These are phyloP conservation scores for Nephrotoma flavescens DNA, from an alignment of 2,888 invertebrate genomes.

Conservation along the genomic window DNA sequence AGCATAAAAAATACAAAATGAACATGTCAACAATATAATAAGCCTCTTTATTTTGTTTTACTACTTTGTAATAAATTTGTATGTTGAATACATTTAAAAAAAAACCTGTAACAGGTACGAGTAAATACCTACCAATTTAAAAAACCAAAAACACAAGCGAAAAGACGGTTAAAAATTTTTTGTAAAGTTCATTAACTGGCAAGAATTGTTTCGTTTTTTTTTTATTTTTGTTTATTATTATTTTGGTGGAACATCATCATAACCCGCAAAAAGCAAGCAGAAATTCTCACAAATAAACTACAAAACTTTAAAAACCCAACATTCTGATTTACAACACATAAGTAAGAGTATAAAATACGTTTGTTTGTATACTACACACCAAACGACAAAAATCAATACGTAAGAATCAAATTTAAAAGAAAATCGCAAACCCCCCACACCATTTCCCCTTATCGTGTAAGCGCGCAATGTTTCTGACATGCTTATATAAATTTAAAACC, in stretches of 20 bases:
- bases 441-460: not conserved
- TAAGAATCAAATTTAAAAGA: not conserved
- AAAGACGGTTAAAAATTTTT: not conserved
- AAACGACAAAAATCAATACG: not conserved
- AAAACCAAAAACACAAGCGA: not conserved
- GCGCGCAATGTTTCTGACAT: not conserved
- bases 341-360: not conserved
- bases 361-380: not conserved
- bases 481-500: not conserved
- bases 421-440: not conserved
- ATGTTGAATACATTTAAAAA: not conserved
- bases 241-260: not conserved
- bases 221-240: not conserved
- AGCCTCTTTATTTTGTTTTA: not conserved
- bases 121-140: not conserved
- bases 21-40: not conserved
- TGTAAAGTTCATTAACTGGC: not conserved
- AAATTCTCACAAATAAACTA: not conserved
- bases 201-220: not conserved
- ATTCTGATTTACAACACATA: not conserved
- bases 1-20: not conserved
- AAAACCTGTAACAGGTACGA: not conserved
- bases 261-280: not conserved
- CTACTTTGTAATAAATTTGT: not conserved
- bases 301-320: not conserved